Conservation (phyloP, 2,888 invertebrate species). For the Caradrina kadenii region DNA sequence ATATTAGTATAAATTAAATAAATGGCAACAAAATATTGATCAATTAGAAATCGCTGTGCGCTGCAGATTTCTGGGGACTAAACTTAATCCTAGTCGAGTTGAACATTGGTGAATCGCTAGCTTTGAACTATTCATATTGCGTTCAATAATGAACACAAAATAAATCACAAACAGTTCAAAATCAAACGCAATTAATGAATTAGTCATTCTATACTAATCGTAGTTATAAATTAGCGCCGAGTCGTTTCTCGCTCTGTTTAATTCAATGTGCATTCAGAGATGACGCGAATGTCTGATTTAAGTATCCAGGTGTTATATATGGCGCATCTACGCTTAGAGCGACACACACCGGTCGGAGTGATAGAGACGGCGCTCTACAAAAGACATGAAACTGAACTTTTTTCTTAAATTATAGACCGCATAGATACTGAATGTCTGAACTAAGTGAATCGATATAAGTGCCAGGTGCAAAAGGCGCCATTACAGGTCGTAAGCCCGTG, state of each 20-base stretch:
- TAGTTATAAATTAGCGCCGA: conserved; percentile 28
- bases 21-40: too few species aligned
- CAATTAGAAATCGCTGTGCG: too few species aligned
- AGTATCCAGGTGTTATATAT: not conserved
- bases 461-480: conserved; percentile 33
- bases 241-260: conserved; percentile 55
- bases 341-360: not conserved
- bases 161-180: conserved; percentile 15
- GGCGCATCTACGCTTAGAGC: not conserved
- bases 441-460: conserved; percentile 31
- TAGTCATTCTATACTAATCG: conserved; percentile 21
- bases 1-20: too few species aligned
- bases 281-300: conserved; percentile 26
- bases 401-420: not conserved
- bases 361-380: not conserved
- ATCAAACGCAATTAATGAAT: conserved; percentile 20
- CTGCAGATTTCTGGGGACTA: not conserved
- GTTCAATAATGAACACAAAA: conserved; percentile 4
- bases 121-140: not conserved
- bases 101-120: too few species aligned
- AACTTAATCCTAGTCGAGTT: not conserved
- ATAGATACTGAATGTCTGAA: conserved; percentile 14
- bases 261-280: conserved; percentile 36
- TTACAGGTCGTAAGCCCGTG: not conserved
- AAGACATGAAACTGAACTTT: not conserved